Base-by-base conservation (phyloP, 2,888 invertebrate species). In the Aradus depressus region DNA sequence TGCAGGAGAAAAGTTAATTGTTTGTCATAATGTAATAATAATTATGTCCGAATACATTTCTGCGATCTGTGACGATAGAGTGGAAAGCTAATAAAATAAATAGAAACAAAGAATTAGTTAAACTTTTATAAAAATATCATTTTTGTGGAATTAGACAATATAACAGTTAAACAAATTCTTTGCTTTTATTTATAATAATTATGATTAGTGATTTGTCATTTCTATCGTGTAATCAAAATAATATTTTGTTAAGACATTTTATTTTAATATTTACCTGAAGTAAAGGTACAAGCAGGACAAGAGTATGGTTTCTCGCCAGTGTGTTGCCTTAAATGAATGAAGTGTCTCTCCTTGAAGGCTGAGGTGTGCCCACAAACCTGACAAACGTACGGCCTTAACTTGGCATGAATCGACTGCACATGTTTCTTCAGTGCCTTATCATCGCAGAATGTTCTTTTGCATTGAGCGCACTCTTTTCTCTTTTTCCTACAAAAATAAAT, bases 251-350 rank as follows among this genome's bases (percentile, higher is more conserved):
- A 28, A 41, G 8, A 41, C 5, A 41, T 41, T 21, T 19, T 4
- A 41, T 25, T 44, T 18, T 5, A 32, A 18, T 47, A 68, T 60
- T 68, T 69, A 75, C 82, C 83, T 62, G 62, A 59, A 16, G 49
- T 54, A 32, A 60, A 61, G 16, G 41, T 28, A 64, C 81, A 87
- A 19, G 72, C 66, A 28, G 77, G 73, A 63, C 87, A 87, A 47
- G 76, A 73, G 59, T 80, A 77, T 0, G 85, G 85, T 63, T 85
- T 86, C 60, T 84, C 84, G 3, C 84, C 81, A 60, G 83, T 81
- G 66, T 84, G 84, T 42, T 76, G 76, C 39, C 84, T 67, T 60
- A 80, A 68, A 65, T 85, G 84, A 61, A 81, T 70, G 56, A 75
- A 76, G 22, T 85, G 66, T 58, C 80, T 77, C 52, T 75, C 74